Conservation (phyloP, 2,888 invertebrate genomes). For the Diogma glabrata region DNA sequence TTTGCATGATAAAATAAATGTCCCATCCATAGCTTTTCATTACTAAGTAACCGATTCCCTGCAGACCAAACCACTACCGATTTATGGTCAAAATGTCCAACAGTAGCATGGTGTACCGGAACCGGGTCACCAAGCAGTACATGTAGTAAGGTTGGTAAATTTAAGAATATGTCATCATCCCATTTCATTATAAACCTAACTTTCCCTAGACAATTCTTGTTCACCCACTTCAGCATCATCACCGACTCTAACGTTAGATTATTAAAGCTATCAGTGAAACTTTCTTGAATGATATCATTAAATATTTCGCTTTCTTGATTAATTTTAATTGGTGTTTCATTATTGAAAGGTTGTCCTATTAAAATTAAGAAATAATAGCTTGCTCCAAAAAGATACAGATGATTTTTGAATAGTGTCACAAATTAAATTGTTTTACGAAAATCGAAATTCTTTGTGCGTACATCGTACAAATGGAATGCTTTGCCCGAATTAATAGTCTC, state of each 20-base stretch:
- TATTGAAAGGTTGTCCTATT: constrained; percentile 28
- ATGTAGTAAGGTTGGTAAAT: constrained; percentile 53
- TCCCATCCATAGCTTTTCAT: constrained; percentile 52
- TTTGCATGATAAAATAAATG: constrained; percentile 66
- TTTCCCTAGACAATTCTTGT: constrained; percentile 47
- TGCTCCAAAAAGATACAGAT: too few species aligned
- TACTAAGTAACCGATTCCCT: constrained; percentile 28
- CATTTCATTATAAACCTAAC: constrained; percentile 69
- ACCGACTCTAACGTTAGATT: constrained; percentile 78
- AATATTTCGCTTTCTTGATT: constrained; percentile 41
- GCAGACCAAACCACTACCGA: constrained; percentile 26
- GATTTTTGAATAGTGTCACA: too few species aligned
- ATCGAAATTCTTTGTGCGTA: too few species aligned
- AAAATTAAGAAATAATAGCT: constrained; percentile 34
- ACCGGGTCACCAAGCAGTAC: constrained; percentile 38
- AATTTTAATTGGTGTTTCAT: constrained; percentile 49
- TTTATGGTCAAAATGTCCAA: constrained; percentile 28
- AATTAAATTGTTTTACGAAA: too few species aligned
- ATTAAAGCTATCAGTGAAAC: constrained; percentile 72
- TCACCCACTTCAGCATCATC: constrained; percentile 73
- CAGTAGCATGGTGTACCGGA: constrained; percentile 34
- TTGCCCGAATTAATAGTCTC: too few species aligned
- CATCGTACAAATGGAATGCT: too few species aligned
- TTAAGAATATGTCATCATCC: constrained; percentile 79
- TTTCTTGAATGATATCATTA: constrained; percentile 62